Evolutionary conservation across 2,888 invertebrate species (phyloP).

Genomic region (Hirtodrosophila duncani): DNA sequence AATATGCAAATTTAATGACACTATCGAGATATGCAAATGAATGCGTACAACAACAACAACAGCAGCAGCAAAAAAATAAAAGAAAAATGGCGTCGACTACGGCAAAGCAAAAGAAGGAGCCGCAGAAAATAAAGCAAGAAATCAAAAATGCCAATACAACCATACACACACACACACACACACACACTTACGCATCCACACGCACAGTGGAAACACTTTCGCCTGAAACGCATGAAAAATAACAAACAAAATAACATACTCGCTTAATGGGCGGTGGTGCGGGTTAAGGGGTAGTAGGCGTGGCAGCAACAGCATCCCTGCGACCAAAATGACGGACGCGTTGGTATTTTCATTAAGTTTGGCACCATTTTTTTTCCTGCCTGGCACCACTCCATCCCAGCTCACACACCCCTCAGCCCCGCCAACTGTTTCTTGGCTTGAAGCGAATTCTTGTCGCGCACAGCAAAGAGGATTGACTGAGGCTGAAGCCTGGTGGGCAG

Average conservation of each 20-base stretch:
- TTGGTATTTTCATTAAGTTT: slow-evolving; percentile 68
- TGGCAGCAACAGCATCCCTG: slow-evolving; percentile 35
- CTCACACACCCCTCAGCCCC: slow-evolving; percentile 1
- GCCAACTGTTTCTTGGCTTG: slow-evolving; percentile 15
- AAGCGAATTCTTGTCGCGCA: slow-evolving; percentile 50
- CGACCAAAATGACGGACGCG: slow-evolving; percentile 62
- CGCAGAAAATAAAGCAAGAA: slow-evolving; percentile 38
- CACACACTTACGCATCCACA: slow-evolving; percentile 9
- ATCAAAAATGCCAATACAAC: slow-evolving; percentile 23
- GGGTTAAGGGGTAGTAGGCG: not conserved
- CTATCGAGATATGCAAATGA: slow-evolving; percentile 67
- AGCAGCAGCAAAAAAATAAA: slow-evolving; percentile 23
- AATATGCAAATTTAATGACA: slow-evolving; percentile 68
- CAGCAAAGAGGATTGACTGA: slow-evolving; percentile 17
- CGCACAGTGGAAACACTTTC: slow-evolving; percentile 50
- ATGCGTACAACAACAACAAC: slow-evolving; percentile 15
- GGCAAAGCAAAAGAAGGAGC: slow-evolving; percentile 1
- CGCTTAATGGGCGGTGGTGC: not conserved
- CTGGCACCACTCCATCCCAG: slow-evolving; percentile 6
- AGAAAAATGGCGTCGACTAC: slow-evolving; percentile 1
- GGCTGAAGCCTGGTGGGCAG: slow-evolving; percentile 7
- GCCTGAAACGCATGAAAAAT: slow-evolving; percentile 58
- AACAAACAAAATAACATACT: slow-evolving; percentile 39
- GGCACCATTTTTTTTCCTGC: slow-evolving; percentile 51
- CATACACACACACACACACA: slow-evolving; percentile 26